These are phyloP conservation scores for Nansenia antarctica DNA, from an alignment of 2,113 vertebrate genomes.

Conservation along the genomic window DNA sequence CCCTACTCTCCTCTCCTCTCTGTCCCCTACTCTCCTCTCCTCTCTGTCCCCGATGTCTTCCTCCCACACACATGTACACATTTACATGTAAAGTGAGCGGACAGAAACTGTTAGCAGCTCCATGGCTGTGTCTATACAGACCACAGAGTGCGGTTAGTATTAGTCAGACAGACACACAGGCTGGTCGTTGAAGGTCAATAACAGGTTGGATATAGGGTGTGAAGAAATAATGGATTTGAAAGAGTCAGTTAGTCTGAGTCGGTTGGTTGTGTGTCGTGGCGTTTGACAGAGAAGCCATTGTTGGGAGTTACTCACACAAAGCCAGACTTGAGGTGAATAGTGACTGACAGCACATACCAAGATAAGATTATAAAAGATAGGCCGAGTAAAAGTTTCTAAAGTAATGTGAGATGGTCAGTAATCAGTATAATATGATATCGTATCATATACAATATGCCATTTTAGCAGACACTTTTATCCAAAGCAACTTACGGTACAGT, in stretches of 20 bases:
- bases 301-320: not conserved
- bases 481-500: not conserved
- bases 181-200: not conserved
- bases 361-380: not conserved
- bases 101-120: not conserved
- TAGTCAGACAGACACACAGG: constrained; percentile 27
- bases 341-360: not conserved
- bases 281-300: too few species aligned
- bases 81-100: not conserved
- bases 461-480: too few species aligned
- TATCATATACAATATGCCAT: too few species aligned
- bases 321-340: not conserved
- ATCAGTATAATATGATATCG: not conserved
- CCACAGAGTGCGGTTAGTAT: constrained; percentile 21
- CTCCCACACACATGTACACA: constrained; percentile 5
- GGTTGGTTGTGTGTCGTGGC: too few species aligned
- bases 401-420: not conserved
- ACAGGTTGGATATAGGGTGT: not conserved
- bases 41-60: too few species aligned
- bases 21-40: too few species aligned
- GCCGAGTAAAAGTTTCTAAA: too few species aligned
- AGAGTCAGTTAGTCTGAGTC: too few species aligned
- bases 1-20: too few species aligned
- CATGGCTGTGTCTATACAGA: constrained; percentile 8
- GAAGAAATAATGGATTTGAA: not conserved